These are phyloP conservation scores for Bursaphelenchus okinawaensis DNA, from an alignment of 2,888 invertebrate genomes.

Conservation along the genomic window DNA sequence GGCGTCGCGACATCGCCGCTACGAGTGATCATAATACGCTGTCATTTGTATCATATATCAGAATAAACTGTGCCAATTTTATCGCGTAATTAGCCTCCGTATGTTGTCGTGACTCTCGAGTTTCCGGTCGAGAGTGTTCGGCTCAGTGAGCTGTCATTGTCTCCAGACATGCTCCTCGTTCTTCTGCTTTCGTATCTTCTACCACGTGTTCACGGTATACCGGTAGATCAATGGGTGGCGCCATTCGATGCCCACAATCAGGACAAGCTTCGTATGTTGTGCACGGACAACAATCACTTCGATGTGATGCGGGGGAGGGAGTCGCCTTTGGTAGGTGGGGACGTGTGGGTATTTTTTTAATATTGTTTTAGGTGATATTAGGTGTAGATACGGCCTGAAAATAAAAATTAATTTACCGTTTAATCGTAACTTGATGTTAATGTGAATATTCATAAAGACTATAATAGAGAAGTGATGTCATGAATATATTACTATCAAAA, in stretches of 20 bases:
- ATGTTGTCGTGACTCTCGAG: neutral
- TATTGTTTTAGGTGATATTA: conserved; percentile 5
- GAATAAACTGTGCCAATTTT: neutral
- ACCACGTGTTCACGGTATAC: neutral
- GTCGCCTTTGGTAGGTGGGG: conserved; percentile 21
- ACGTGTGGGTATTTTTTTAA: neutral
- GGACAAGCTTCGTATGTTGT: conserved; percentile 24
- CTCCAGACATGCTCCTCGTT: neutral
- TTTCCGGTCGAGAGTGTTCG: neutral
- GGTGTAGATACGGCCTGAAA: neutral
- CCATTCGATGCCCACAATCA: too few relatives aligned
- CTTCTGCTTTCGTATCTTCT: neutral
- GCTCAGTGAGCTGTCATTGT: neutral
- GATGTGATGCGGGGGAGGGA: conserved; percentile 31
- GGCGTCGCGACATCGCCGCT: conserved; percentile 17
- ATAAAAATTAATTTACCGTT: neutral
- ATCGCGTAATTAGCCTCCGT: neutral
- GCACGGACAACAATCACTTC: conserved; percentile 40
- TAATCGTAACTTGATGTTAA: neutral
- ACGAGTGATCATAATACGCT: conserved; percentile 10
- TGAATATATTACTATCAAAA: too few relatives aligned
- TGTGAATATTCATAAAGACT: too few relatives aligned
- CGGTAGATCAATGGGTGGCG: conserved; percentile 25
- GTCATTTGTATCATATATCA: neutral
- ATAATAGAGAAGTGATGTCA: too few relatives aligned